Evolutionary conservation across 2,797 vertebrate genomes (phyloP), one percentile per base, ranked within the genome.

Genomic region (Austrolebias charrua): DNA sequence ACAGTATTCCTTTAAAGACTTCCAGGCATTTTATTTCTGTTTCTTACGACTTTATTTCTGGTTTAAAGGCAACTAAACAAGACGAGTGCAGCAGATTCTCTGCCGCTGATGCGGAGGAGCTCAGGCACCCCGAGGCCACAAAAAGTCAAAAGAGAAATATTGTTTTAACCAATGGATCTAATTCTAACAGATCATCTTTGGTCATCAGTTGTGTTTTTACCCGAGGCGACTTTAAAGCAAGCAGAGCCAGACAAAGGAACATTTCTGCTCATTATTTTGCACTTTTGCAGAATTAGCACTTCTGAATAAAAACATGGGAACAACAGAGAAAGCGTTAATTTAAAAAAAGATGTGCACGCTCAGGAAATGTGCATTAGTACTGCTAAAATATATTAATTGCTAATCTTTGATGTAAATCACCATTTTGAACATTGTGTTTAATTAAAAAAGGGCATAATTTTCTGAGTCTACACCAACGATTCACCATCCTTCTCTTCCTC

Each of bases 221-320:
- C 76, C 35, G 54, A 47, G 58, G 73, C 66, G 49, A 65, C 50
- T 66, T 57, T 48, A 57, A 67, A 69, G 49, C 28, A 52, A 79
- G 55, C 16, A 28, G 55, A 68, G 63, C 67, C 47, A 42, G 35
- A 79, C 42, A 53, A 44, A 40, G 38, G 29, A 58, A 60, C 40
- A 63, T 66, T 61, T 31, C 7, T 15, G 51, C 38, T 45, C 29
- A 20, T 33, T 63, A 6, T 13, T 59, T 50, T 71, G 73, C 51
- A 73, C n/a, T 69, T 80, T 67, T 73, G 68, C 69, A 57, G 52
- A 76, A 76, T 79, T 70, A 74, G 69, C 65, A 77, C 80, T 76
- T 68, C 54, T 61, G 63, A 70, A 71, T 52, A 58, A 68, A 60
- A 45, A 54, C 47, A 18, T n/a, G n/a, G 12, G 61, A 83, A 81